phyloP scores from a whole-genome alignment of 2,113 vertebrate species.

The Triplophysa tibetana region DNA sequence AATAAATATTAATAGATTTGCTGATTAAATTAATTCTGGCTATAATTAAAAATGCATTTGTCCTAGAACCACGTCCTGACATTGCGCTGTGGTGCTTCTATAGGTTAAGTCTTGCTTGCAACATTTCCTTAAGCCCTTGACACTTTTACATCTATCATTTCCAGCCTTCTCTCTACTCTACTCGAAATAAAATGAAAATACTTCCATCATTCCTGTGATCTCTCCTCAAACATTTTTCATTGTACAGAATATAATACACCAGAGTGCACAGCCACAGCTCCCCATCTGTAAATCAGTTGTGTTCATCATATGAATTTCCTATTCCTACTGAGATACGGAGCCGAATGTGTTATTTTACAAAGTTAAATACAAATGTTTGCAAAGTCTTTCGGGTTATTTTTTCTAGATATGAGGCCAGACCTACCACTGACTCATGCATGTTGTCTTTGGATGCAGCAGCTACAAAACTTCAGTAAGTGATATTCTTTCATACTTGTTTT shows the following conservation, averaged over 20 bases:
- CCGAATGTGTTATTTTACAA: not conserved
- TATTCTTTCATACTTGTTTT: constrained; percentile 31
- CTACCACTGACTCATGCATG: not conserved
- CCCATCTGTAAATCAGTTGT: too few relatives aligned
- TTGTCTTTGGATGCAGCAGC: constrained; percentile 6
- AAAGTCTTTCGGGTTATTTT: not conserved
- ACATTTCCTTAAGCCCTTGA: not conserved
- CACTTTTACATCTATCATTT: not conserved
- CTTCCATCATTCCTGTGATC: too few relatives aligned
- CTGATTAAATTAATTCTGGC: too few relatives aligned
- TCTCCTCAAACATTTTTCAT: too few relatives aligned
- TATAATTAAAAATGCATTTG: too few relatives aligned
- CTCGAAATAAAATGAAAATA: too few relatives aligned
- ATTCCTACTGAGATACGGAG: not conserved
- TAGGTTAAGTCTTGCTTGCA: not conserved
- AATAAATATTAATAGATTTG: too few relatives aligned
- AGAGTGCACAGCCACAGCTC: not conserved
- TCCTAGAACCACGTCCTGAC: not conserved
- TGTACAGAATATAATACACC: too few relatives aligned
- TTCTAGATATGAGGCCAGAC: not conserved
- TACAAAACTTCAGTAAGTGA: constrained; percentile 10
- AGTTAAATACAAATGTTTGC: constrained; percentile 17
- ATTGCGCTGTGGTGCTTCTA: not conserved
- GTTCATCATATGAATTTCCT: not conserved
- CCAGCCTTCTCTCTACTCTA: too few relatives aligned